phyloP scores from a whole-genome alignment of 2,888 invertebrate genomes.

The Trissoscelio sp. region DNA sequence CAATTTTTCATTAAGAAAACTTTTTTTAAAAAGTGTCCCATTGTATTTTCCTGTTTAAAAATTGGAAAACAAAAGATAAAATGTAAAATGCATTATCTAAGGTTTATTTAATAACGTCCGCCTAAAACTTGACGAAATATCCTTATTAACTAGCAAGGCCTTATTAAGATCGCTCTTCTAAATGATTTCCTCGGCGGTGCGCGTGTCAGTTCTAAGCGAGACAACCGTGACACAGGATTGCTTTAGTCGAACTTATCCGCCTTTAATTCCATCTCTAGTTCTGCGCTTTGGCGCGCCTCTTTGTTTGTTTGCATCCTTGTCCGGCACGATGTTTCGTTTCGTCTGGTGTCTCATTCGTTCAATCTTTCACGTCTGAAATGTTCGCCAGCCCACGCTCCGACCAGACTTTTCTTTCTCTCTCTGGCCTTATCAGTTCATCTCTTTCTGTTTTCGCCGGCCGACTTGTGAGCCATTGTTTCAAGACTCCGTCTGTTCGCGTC shows the following conservation, averaged over 20 bases:
- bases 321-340: conserved; percentile 28
- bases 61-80: too few relatives aligned
- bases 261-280: conserved; percentile 64
- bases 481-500: conserved; percentile 26
- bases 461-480: conserved; percentile 48
- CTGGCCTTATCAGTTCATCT: background rate
- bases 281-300: conserved; percentile 53
- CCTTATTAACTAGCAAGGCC: conserved; percentile 22
- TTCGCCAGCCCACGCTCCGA: conserved; percentile 52
- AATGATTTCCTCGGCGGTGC: conserved; percentile 31
- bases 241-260: conserved; percentile 64
- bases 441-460: conserved; percentile 3
- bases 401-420: background rate
- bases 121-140: conserved; percentile 29
- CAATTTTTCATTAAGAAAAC: too few relatives aligned
- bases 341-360: conserved; percentile 32
- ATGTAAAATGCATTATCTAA: too few relatives aligned
- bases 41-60: background rate
- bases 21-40: too few relatives aligned
- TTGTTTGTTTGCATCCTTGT: conserved; percentile 32
- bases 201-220: conserved; percentile 33
- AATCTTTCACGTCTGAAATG: conserved; percentile 41
- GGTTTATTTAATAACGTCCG: too few relatives aligned
- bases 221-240: conserved; percentile 46
- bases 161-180: conserved; percentile 28